These are phyloP conservation scores for Rhynchotus rufescens DNA, from an alignment of 2,797 vertebrate genomes.

Conservation along the genomic window DNA sequence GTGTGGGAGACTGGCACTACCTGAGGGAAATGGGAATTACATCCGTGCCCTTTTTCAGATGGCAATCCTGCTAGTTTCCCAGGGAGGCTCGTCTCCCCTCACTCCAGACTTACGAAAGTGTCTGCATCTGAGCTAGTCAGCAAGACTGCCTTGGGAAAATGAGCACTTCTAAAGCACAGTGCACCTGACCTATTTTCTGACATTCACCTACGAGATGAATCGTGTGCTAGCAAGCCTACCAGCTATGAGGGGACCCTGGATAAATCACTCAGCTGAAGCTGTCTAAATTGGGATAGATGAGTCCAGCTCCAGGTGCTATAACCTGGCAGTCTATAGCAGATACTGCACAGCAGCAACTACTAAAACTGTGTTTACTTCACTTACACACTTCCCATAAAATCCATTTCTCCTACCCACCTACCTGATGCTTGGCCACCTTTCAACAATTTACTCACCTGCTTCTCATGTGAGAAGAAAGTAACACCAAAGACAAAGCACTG, in stretches of 20 bases:
- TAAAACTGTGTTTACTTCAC: background rate
- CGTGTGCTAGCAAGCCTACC: conserved; percentile 6
- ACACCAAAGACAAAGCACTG: background rate
- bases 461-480: background rate
- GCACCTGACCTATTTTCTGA: conserved; percentile 67
- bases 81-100: background rate
- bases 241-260: background rate
- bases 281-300: background rate
- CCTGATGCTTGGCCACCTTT: background rate
- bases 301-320: background rate
- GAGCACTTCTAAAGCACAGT: conserved; percentile 12
- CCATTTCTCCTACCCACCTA: background rate
- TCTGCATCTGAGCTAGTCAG: conserved; percentile 34
- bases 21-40: background rate
- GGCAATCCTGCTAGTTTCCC: background rate
- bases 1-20: background rate
- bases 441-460: background rate
- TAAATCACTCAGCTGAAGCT: background rate
- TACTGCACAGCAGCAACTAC: background rate
- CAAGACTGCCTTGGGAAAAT: conserved; percentile 7
- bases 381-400: background rate
- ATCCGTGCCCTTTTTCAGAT: background rate
- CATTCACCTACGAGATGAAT: conserved; percentile 32
- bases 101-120: background rate
- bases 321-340: background rate